Conservation (phyloP, 2,797 vertebrate genomes). For the Falco berigora region DNA sequence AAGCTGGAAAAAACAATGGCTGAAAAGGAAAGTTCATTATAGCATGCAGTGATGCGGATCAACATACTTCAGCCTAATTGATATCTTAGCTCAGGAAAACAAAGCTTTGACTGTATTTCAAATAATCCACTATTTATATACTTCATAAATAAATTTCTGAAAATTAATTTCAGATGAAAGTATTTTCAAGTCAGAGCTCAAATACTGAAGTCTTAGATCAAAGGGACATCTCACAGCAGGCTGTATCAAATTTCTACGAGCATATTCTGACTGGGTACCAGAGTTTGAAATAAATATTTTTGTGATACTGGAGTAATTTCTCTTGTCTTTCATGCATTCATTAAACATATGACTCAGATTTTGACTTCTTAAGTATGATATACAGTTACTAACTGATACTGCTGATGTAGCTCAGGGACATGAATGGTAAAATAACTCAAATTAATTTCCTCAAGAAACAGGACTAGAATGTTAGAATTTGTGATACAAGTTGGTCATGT, state of each 20-base stretch:
- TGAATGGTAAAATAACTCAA: not conserved
- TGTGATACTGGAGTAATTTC: not conserved
- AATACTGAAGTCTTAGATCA: not conserved
- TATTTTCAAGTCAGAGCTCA: not conserved
- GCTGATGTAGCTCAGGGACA: not conserved
- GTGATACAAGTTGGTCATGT: not conserved
- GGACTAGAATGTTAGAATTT: not conserved
- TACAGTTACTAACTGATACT: not conserved
- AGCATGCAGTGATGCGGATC: not conserved
- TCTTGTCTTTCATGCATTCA: not conserved
- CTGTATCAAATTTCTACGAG: not conserved
- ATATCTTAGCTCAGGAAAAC: not conserved
- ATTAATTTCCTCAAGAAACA: constrained; percentile 10
- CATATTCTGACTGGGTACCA: not conserved
- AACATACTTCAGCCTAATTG: not conserved
- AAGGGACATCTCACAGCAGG: not conserved
- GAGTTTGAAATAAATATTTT: not conserved
- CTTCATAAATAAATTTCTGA: not conserved
- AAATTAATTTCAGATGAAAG: not conserved
- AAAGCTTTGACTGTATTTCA: constrained; percentile 27
- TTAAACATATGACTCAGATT: not conserved
- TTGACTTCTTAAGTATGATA: not conserved
- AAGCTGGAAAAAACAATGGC: not conserved
- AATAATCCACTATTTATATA: not conserved
- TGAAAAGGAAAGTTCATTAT: constrained; percentile 11